Evolutionary conservation across 92 coral and sea anemone genomes (phyloP).

Genomic region (Paramuricea clavata): DNA sequence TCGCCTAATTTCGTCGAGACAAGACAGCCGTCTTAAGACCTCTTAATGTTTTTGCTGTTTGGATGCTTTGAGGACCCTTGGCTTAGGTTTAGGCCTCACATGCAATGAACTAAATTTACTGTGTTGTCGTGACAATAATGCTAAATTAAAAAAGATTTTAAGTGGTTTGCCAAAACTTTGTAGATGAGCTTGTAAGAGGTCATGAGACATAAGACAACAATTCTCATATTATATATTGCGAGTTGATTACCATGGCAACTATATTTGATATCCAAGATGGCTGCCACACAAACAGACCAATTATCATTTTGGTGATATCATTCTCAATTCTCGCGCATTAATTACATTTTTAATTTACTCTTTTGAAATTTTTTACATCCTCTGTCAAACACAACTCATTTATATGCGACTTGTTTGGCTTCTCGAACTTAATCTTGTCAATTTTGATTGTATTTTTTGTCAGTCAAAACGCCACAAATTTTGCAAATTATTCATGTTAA

Average conservation of each 20-base stretch:
- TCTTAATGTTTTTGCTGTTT: too few species aligned
- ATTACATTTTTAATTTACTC: background rate
- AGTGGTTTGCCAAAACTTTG: background rate
- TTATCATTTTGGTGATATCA: background rate
- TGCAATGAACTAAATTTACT: background rate
- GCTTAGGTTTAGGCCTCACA: too few species aligned
- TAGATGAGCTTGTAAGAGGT: background rate
- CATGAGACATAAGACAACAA: background rate
- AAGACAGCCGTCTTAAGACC: too few species aligned
- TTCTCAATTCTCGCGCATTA: too few species aligned
- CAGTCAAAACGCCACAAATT: background rate
- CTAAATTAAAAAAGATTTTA: too few species aligned
- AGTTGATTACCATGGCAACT: background rate
- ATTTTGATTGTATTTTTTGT: background rate
- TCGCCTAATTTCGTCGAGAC: too few species aligned
- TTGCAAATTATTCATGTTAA: background rate
- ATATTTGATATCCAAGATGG: slow-evolving; percentile 5
- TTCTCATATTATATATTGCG: background rate
- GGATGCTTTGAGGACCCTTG: too few species aligned
- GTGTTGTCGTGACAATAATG: background rate
- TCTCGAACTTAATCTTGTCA: background rate
- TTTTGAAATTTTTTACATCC: background rate
- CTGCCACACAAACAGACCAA: background rate
- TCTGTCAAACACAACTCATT: background rate
- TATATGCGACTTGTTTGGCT: background rate